Evolutionary conservation across 2,797 vertebrate species (phyloP).

Genomic region (Odontamblyopus rebecca): DNA sequence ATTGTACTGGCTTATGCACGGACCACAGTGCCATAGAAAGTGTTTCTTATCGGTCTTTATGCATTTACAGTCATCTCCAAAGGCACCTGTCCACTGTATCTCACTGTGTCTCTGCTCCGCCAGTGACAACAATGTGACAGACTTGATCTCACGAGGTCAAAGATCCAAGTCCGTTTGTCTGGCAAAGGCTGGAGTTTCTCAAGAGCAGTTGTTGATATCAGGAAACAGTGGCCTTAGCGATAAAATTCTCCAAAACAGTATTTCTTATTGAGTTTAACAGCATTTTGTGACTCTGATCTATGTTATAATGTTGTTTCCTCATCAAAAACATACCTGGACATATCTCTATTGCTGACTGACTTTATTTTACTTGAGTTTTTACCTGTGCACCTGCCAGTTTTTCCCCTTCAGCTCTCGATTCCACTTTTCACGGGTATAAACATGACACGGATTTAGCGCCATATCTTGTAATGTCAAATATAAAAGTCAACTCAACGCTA

Average conservation of each 20-base stretch:
- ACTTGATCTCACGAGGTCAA: slow-evolving; percentile 34
- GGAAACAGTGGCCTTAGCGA: neutral
- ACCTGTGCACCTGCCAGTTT: neutral
- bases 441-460: slow-evolving; percentile 40
- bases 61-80: slow-evolving; percentile 50
- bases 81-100: slow-evolving; percentile 26
- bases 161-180: slow-evolving; percentile 64
- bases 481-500: slow-evolving; percentile 40
- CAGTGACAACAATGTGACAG: slow-evolving; percentile 47
- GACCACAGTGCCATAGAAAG: slow-evolving; percentile 11
- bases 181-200: slow-evolving; percentile 45
- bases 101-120: slow-evolving; percentile 12
- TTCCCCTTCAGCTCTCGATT: neutral
- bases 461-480: slow-evolving; percentile 44
- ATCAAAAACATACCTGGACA: too few relatives aligned
- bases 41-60: slow-evolving; percentile 35
- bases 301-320: too few relatives aligned
- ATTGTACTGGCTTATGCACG: neutral
- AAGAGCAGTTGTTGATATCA: slow-evolving; percentile 36
- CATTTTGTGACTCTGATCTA: neutral
- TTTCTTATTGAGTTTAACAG: neutral
- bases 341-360: too few relatives aligned
- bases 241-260: neutral
- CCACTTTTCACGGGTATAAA: slow-evolving; percentile 24
- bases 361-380: neutral